Percentiles rank a stretch among this genome's conserved stretches.
phyloP scores from a whole-genome alignment of 2,888 invertebrate genomes.

The Aricia artaxerxes region DNA sequence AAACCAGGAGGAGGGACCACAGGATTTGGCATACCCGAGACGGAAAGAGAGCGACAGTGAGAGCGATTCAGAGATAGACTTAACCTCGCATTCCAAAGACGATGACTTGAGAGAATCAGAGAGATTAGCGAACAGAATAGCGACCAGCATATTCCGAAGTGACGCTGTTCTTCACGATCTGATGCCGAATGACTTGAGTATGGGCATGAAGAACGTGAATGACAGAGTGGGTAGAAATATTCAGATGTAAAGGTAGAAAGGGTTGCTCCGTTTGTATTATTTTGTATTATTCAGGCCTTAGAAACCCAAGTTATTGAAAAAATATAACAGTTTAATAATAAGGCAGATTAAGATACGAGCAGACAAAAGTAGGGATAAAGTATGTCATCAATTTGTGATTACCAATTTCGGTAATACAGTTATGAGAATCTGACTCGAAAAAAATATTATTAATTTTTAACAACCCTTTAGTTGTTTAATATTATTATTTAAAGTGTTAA shows the following conservation, averaged over 20 bases:
- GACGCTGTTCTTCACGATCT: slow-evolving; percentile 72
- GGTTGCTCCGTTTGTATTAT: background rate
- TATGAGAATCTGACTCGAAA: too few relatives aligned
- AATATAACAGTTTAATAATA: background rate
- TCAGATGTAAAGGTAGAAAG: slow-evolving; percentile 50
- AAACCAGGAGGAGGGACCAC: slow-evolving; percentile 58
- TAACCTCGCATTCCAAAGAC: slow-evolving; percentile 76
- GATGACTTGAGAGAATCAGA: slow-evolving; percentile 72
- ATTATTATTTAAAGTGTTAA: background rate
- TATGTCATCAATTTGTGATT: too few relatives aligned
- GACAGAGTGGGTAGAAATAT: slow-evolving; percentile 59
- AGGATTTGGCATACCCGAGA: slow-evolving; percentile 66
- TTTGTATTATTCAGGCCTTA: slow-evolving; percentile 30
- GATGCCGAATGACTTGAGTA: slow-evolving; percentile 74
- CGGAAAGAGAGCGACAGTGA: slow-evolving; percentile 68
- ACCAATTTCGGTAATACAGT: too few relatives aligned
- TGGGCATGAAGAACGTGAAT: slow-evolving; percentile 58
- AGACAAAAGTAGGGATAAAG: too few relatives aligned
- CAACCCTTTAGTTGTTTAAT: background rate
- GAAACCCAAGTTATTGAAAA: background rate
- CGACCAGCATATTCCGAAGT: slow-evolving; percentile 70
- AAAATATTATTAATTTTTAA: too few relatives aligned
- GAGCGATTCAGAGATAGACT: slow-evolving; percentile 74
- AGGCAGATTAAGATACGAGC: too few relatives aligned
- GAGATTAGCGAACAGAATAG: slow-evolving; percentile 67